Base-by-base conservation (phyloP, 1,140 invertebrate genomes). In the Pachyrhynchus sulphureomaculatus region DNA sequence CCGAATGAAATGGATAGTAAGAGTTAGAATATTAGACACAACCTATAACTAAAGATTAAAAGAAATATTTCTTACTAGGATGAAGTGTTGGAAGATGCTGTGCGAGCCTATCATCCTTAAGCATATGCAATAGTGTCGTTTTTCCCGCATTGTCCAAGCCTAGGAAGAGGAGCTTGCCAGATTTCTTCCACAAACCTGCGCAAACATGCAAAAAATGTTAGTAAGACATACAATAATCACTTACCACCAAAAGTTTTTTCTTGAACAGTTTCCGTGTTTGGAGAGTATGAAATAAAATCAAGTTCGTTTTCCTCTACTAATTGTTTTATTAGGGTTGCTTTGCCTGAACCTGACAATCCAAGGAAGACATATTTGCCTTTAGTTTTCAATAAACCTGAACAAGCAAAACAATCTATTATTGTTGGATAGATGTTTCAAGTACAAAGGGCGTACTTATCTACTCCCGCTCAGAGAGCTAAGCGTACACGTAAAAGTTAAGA, bases 141-240 rank as follows among this genome's bases (percentile, higher is more conserved):
- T 99, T 99, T 64, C 96, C 97, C n/a, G 97, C 96, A 90, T 99
- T 99, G 82, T 99, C 97, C 74, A 99, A 82, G 44, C 97, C 97
- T 68, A 99, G 85, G 81, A 99, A 99, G 62, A 99, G 84, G 67
- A 99, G 82, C 81, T 99, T 98, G 65, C 96, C 97, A 71, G 95
- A 97, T 81, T 99, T 99, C 84, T 99, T 98, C 87, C 92, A 97
- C 75, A 99, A 82, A 77, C 96, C 95, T 97, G 76, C 60, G 68
- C 61, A 67, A 24, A 71, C 57, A 71, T 64, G 72, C 67, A 59
- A 56, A 63, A n/a, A 53, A 15, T 13, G 48, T 61, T 61, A 61
- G 48, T 53, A 44, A 17, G 21, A 18, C 4, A 18, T 39, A 61
- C 37, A 47, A 13, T n/a, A 20, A 4, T 20, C 18, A 24, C 68